Base-by-base conservation (phyloP, 2,113 vertebrate genomes). In the Percopsis transmontana region DNA sequence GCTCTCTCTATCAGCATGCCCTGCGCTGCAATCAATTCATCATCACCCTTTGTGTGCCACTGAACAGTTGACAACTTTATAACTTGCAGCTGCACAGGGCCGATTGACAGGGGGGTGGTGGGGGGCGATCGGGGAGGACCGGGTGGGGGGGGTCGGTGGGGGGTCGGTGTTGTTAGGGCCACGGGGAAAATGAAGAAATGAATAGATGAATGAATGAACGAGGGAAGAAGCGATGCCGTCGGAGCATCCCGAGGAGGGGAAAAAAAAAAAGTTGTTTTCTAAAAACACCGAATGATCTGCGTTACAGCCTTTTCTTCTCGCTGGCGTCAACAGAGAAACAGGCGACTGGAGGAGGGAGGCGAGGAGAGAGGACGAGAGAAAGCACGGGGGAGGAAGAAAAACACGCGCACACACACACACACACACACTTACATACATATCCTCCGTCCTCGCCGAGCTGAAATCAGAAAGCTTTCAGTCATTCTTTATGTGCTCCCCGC, bases 11-110 rank as follows among this genome's bases (percentile, higher is more conserved):
- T 93, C 93, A 89, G 92, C 93, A 93, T 93, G 92, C 94, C 95
- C 89, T 85, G 88, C 89, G 89, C 89, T 89, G 94, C 94, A 93
- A 94, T 96, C 95, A 94, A 95, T 95, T 94, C 95, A 95, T 94
- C 94, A 94, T 93, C 94, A 92, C 93, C 92, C 93, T 92, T 93
- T 93, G 92, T 92, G 92, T 91, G 91, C 93, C 94, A 93, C 92
- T 93, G 93, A 93, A 92, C 92, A 94, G 93, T 91, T 93, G 91
- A 91, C 95, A 93, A 94, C 94, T 95, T 94, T 93, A 91, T 91
- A 94, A 95, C 93, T 93, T 82, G 74, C 93, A 95, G 93, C 93
- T 94, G 91, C 88, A 90, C 90, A 70, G 86, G 86, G 66, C 87
- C 87, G 91, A 92, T 90, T 90, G 84, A 89, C 84, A 82, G 80